Conservation (phyloP, 2,113 vertebrate genomes). For the Apteryx owenii region DNA sequence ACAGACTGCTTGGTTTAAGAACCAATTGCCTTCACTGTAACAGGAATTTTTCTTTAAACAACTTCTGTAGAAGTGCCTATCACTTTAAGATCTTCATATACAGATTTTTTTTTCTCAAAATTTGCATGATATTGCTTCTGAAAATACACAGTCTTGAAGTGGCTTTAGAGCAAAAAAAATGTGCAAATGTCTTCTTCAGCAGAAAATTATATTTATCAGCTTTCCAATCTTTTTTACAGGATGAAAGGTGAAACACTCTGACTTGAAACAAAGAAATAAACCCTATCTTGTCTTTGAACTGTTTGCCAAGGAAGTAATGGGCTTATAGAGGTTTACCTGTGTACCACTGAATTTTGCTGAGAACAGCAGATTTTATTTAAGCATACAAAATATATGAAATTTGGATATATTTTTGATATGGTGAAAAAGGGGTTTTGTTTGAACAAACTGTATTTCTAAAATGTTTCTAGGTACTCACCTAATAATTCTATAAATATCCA, state of each 20-base stretch:
- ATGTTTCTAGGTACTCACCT: neutral
- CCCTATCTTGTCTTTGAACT: slow-evolving; percentile 49
- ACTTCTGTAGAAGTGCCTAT: neutral
- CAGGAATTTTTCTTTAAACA: neutral
- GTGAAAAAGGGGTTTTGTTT: neutral
- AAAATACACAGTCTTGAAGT: neutral
- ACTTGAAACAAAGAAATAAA: slow-evolving; percentile 42
- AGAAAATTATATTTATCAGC: slow-evolving; percentile 39
- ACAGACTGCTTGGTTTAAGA: neutral
- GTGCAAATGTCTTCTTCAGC: neutral
- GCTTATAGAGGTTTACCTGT: slow-evolving; percentile 12
- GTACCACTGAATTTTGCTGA: neutral
- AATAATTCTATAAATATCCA: neutral
- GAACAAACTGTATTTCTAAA: neutral
- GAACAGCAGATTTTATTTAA: slow-evolving; percentile 14
- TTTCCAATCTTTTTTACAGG: slow-evolving; percentile 57
- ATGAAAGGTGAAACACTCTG: slow-evolving; percentile 54
- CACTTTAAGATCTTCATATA: neutral
- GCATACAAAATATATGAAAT: neutral
- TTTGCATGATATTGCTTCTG: neutral
- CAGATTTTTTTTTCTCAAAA: neutral
- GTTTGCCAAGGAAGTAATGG: slow-evolving; percentile 50
- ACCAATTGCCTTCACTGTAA: neutral
- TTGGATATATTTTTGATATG: neutral
- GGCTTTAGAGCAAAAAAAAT: neutral